Evolutionary conservation across 1,140 invertebrate genomes (phyloP).

Genomic region (Drosophila arawakana): DNA sequence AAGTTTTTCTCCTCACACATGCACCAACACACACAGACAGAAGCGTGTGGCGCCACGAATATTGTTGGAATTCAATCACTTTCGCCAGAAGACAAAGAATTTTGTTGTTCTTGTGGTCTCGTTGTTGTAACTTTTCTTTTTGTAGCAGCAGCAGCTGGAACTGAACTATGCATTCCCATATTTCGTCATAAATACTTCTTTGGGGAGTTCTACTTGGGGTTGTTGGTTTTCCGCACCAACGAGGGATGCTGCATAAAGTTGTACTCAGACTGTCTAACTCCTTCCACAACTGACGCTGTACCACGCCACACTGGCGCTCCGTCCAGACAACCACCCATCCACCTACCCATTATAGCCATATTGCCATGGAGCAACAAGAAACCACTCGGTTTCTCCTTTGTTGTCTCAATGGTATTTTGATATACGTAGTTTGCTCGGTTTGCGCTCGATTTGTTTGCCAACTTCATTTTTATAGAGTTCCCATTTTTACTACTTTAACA

Average conservation of each 20-base stretch:
- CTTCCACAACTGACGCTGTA: conserved; percentile 50
- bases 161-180: conserved; percentile 54
- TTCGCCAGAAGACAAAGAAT: conserved; percentile 57
- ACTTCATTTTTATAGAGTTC: conserved; percentile 39
- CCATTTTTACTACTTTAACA: neutral
- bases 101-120: conserved; percentile 8
- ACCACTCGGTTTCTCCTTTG: conserved; percentile 49
- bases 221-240: conserved; percentile 33
- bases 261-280: conserved; percentile 53
- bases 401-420: conserved; percentile 67
- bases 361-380: too few species aligned
- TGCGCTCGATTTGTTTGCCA: conserved; percentile 27
- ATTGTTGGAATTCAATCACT: conserved; percentile 69
- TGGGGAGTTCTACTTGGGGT: conserved; percentile 32
- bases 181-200: conserved; percentile 28
- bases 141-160: conserved; percentile 25
- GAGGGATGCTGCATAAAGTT: conserved; percentile 59
- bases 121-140: neutral
- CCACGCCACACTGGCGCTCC: conserved; percentile 20
- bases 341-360: neutral
- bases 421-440: conserved; percentile 20
- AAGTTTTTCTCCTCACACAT: conserved; percentile 5
- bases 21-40: neutral
- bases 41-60: conserved; percentile 49
- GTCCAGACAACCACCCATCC: conserved; percentile 1